Evolutionary conservation across 2,888 invertebrate genomes (phyloP), one percentile per base, ranked within the genome.

Genomic region (Ophion costatus): DNA sequence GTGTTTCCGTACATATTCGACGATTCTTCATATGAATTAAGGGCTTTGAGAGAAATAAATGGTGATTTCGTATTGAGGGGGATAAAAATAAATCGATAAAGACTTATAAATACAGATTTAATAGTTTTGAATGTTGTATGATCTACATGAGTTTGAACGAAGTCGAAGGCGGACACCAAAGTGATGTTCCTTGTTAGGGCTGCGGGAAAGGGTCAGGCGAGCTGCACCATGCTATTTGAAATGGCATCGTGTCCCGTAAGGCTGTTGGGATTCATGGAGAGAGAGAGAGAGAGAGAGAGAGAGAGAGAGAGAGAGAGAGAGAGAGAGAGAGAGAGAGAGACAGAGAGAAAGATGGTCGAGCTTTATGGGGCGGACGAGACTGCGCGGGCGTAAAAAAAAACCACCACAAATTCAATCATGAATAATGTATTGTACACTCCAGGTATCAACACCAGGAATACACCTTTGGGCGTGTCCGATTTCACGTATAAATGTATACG

Each of bases 181-280:
- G 9, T 10, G 29, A 29, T 29, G 29, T 29, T 29, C 29, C 29
- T 29, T 29, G 29, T 29, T 4, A 29, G 29, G 1, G 29, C 29
- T 29, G 29, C 29, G 29, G 4, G 29, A 29, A 29, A 4, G 29
- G 29, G 29, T 4, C 29, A 0, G 29, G 29, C 29, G 29, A 29
- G 29, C 29, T 29, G 3, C 29, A 2, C 29, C 29, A 29, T 4
- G 29, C 29, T 4, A 29, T 29, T 29, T 29, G 29, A 4, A 29
- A 29, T 29, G 4, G 29, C 4, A 29, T 42, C 42, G 42, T 71
- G 64, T 4, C 29, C 17, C 73, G 20, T 66, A 70, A 61, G 70
- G 56, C 69, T 80, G 69, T 80, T 80, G 67, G 71, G 67, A 82
- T 85, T 82, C 82, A 80, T 73, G 76, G 76, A 45, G 63, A 73